Evolutionary conservation across 2,888 invertebrate species (phyloP).

Genomic region (Folsomia manolachei): DNA sequence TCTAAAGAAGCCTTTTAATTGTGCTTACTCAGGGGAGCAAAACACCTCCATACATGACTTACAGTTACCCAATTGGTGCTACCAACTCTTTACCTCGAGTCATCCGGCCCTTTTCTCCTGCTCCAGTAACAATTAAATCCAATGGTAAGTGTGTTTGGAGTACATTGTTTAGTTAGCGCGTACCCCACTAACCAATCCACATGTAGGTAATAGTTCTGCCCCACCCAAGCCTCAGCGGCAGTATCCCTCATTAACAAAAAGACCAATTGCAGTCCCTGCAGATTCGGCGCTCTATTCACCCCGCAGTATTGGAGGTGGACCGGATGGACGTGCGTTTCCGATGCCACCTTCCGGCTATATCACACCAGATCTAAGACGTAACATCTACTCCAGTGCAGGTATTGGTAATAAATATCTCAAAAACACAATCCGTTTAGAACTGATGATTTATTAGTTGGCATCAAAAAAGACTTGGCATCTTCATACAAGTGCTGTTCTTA

Average conservation of each 20-base stretch:
- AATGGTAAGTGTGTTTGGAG: constrained; percentile 29
- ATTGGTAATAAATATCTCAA: too few species aligned
- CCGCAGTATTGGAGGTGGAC: constrained; percentile 29
- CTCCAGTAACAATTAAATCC: constrained; percentile 36
- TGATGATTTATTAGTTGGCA: too few species aligned
- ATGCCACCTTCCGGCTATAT: constrained; percentile 40
- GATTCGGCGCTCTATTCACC: constrained; percentile 46
- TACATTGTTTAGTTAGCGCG: too few species aligned
- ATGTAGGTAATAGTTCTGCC: constrained; percentile 39
- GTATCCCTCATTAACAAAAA: constrained; percentile 44
- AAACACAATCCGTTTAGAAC: too few species aligned
- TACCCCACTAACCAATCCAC: constrained; percentile 27
- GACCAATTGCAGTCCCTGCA: constrained; percentile 42
- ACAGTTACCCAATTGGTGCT: constrained; percentile 49
- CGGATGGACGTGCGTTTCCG: constrained; percentile 39
- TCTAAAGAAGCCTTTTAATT: constrained; percentile 19
- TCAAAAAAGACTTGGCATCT: too few species aligned
- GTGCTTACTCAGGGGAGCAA: constrained; percentile 40
- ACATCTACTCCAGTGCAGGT: constrained; percentile 47
- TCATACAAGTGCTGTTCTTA: too few species aligned
- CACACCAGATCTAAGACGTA: constrained; percentile 44
- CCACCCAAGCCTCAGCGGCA: constrained; percentile 47
- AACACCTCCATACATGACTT: constrained; percentile 41
- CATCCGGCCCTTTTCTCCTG: constrained; percentile 45
- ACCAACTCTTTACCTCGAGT: constrained; percentile 44